Evolutionary conservation across 2,113 vertebrate genomes (phyloP), one percentile per base, ranked within the genome.

Genomic region (Tonatia bakeri): DNA sequence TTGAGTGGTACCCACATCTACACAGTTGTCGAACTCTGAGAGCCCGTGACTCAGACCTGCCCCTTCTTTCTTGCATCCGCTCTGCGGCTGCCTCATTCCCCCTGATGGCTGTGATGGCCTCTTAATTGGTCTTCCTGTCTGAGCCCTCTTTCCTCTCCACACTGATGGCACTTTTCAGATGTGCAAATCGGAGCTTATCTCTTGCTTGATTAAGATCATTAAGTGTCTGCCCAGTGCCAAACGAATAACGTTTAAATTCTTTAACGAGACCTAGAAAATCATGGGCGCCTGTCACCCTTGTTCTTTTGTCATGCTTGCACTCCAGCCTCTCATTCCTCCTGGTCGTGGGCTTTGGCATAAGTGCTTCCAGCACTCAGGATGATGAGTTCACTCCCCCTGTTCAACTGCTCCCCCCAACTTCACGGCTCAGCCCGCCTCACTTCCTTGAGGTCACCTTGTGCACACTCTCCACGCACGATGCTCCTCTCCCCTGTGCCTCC

Each of bases 401-500:
- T 5, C 22, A 22, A 4, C 24, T 4, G 16, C 59, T 40, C 20
- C 22, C 40, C 33, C 14, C 54, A 45, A 5, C 28, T 16, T 12
- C 8, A 12, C 11, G 36, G 19, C 50, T 88, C 50, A 28, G 20
- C n/a, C 14, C 6, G n/a, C 40, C 22, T 72, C 20, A 0, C 11
- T 16, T 47, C 47, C 88, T 14, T 1, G 20, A 33, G 22, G 20
- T 43, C 22, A 1, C 43, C 54, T 52, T 77, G 24, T 36, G 54
- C 59, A 28, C n/a, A 1, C 17, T 22, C 11, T 40, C 16, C 15
- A 0, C 12, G 17, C 52, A 11, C 36, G 0, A 1, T 12, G 12
- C 40, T 10, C 20, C 87, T 87, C 40, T 40, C 52, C 15, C 50
- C 50, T 13, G 15, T 43, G 6, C 5, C 43, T 50, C 38, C 2